A percentile compares a stretch with the other conserved stretches of the same genome.
phyloP scores from a whole-genome alignment of 2,797 vertebrate species.

The Ibycter americanus region DNA sequence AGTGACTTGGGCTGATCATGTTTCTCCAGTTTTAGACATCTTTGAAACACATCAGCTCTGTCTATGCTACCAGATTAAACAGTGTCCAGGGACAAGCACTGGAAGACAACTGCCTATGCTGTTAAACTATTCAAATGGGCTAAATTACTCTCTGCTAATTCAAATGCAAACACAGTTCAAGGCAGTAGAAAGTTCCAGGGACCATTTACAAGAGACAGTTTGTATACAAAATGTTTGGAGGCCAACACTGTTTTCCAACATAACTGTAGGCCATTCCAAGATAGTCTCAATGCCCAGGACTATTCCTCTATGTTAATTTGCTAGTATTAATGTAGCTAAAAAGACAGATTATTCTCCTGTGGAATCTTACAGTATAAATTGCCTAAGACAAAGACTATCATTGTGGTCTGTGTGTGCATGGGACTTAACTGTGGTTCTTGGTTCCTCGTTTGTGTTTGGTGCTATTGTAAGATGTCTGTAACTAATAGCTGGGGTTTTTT shows the following conservation, averaged over 20 bases:
- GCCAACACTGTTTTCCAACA: neutral
- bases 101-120: neutral
- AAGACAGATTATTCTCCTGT: neutral
- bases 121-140: neutral
- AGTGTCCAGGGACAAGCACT: neutral
- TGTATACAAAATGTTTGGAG: neutral
- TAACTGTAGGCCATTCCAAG: neutral
- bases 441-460: neutral
- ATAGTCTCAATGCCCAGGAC: neutral
- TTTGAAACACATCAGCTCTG: neutral
- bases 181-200: neutral
- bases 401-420: neutral
- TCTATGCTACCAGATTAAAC: neutral
- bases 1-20: neutral
- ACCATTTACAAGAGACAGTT: neutral
- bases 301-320: neutral
- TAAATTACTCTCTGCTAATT: neutral
- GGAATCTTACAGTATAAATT: neutral
- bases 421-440: neutral
- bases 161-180: neutral
- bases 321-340: neutral
- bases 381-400: neutral
- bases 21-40: neutral
- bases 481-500: neutral
- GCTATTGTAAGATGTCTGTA: neutral